phyloP scores from a whole-genome alignment of 92 coral and sea anemone genomes.

The Epizoanthus scotinus region DNA sequence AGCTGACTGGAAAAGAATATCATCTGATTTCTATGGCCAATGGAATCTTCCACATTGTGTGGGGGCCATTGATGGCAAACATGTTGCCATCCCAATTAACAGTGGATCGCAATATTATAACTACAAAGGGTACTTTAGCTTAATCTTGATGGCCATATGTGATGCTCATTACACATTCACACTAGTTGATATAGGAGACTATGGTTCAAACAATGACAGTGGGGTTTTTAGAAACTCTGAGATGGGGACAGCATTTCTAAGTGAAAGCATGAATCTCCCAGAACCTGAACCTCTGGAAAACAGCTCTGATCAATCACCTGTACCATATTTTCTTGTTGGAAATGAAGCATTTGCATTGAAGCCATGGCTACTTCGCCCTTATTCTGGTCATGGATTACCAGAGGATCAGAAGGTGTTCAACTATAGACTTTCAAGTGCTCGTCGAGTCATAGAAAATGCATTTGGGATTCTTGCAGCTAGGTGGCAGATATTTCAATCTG shows the following conservation, averaged over 20 bases:
- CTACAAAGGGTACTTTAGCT: conserved; percentile 35
- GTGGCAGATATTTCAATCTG: conserved; percentile 35
- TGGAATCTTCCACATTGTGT: conserved; percentile 51
- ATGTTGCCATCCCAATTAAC: conserved; percentile 38
- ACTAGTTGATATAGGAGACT: conserved; percentile 45
- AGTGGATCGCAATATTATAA: conserved; percentile 42
- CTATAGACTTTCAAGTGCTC: too few relatives aligned
- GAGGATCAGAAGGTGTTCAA: too few relatives aligned
- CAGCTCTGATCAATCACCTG: neutral
- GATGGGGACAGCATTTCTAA: conserved; percentile 30
- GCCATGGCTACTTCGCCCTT: too few relatives aligned
- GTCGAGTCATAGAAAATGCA: too few relatives aligned
- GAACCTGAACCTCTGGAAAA: conserved; percentile 6
- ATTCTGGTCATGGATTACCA: too few relatives aligned
- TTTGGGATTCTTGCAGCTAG: neutral
- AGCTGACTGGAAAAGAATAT: conserved; percentile 36
- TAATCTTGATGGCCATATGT: conserved; percentile 30
- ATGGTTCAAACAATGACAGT: conserved; percentile 43
- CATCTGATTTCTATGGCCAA: conserved; percentile 8
- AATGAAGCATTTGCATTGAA: conserved; percentile 44
- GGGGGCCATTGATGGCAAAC: conserved; percentile 52
- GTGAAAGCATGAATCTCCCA: conserved; percentile 14
- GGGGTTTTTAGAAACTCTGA: conserved; percentile 42
- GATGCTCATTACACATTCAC: conserved; percentile 41
- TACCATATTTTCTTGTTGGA: conserved; percentile 31